phyloP scores from a whole-genome alignment of 2,113 vertebrate genomes.

The Menura novaehollandiae region DNA sequence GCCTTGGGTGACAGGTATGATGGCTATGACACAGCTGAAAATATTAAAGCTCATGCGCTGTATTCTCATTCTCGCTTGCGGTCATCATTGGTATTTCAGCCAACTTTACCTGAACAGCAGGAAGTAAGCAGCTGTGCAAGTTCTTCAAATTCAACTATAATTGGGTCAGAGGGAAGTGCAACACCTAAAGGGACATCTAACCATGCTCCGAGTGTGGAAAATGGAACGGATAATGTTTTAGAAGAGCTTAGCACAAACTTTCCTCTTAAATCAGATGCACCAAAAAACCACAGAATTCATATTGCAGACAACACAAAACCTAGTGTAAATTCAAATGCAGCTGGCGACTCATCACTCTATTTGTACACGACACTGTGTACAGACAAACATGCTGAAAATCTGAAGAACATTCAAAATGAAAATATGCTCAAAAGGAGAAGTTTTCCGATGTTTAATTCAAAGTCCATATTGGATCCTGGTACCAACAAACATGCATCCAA shows the following conservation, averaged over 20 bases:
- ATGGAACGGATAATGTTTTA: background rate
- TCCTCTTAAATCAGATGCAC: conserved; percentile 24
- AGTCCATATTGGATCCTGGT: conserved; percentile 69
- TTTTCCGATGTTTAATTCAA: conserved; percentile 82
- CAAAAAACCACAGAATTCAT: conserved; percentile 68
- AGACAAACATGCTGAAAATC: conserved; percentile 59
- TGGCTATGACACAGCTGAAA: conserved; percentile 67
- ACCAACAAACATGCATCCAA: conserved; percentile 63
- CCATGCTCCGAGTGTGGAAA: conserved; percentile 1
- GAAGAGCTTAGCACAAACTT: background rate
- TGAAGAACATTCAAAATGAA: conserved; percentile 72
- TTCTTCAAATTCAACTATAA: conserved; percentile 77
- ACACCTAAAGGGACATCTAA: conserved; percentile 64
- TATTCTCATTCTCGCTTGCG: conserved; percentile 81
- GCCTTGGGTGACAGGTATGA: conserved; percentile 74
- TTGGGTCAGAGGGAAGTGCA: conserved; percentile 73
- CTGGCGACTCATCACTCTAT: conserved; percentile 56
- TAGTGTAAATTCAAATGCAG: conserved; percentile 33
- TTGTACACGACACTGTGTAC: conserved; percentile 72
- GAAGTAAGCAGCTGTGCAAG: conserved; percentile 81
- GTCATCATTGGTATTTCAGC: conserved; percentile 84
- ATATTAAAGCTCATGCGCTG: conserved; percentile 69
- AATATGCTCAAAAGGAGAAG: conserved; percentile 86
- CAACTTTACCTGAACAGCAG: conserved; percentile 83
- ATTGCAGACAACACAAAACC: conserved; percentile 59